Evolutionary conservation across 2,797 vertebrate species (phyloP).

Genomic region (Gobionotothen gibberifrons): DNA sequence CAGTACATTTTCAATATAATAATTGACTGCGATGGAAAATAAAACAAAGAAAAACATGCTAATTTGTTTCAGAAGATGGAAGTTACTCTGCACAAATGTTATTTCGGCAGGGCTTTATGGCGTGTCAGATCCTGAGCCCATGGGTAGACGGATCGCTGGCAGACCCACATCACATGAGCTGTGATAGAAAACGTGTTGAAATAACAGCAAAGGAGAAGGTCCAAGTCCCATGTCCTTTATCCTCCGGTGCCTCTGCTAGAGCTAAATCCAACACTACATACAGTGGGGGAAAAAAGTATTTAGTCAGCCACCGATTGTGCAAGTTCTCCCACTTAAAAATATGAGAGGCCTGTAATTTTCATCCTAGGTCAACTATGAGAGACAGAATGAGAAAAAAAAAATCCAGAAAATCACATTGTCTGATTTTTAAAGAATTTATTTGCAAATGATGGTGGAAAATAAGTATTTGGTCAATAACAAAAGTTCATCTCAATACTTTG

Average conservation of each 20-base stretch:
- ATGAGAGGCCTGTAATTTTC: too few relatives aligned
- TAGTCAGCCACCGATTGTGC: too few relatives aligned
- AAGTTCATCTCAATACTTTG: too few relatives aligned
- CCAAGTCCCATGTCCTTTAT: constrained; percentile 2
- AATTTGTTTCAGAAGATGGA: background rate
- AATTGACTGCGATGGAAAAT: background rate
- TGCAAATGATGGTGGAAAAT: too few relatives aligned
- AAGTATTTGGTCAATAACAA: too few relatives aligned
- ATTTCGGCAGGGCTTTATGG: background rate
- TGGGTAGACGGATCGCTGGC: constrained; percentile 32
- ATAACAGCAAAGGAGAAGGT: constrained; percentile 24
- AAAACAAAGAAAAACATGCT: background rate
- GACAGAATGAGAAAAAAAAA: too few relatives aligned
- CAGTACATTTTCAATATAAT: background rate
- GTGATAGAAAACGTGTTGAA: constrained; percentile 37
- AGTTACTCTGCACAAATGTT: background rate
- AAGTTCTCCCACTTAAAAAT: too few relatives aligned
- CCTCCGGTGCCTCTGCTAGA: constrained; percentile 24
- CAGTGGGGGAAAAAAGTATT: too few relatives aligned
- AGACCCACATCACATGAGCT: too few relatives aligned
- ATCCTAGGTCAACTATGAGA: too few relatives aligned
- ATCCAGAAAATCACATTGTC: too few relatives aligned
- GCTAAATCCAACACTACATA: background rate
- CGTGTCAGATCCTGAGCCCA: constrained; percentile 34
- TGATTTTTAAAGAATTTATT: too few relatives aligned